Conservation (phyloP, 1,140 invertebrate species). For the Melanaphis sacchari region DNA sequence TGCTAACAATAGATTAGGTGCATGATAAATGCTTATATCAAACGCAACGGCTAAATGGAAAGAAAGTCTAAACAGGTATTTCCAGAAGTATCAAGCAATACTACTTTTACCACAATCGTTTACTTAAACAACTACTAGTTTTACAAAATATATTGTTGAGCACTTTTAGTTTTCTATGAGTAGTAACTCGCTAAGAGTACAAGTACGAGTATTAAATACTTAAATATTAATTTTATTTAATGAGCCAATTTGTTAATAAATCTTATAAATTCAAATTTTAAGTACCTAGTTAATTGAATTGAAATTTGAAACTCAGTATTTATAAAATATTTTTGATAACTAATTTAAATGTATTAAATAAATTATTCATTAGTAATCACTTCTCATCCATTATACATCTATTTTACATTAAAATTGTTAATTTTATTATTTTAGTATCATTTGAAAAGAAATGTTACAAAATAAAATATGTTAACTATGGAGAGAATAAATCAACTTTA, state of each 20-base stretch:
- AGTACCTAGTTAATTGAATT: background rate
- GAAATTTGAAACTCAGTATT: background rate
- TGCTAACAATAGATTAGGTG: background rate
- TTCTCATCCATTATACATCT: background rate
- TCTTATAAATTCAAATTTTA: background rate
- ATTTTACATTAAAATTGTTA: background rate
- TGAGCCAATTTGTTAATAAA: background rate
- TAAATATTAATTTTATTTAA: background rate
- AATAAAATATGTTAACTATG: background rate
- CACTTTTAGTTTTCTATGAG: background rate
- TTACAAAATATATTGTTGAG: background rate
- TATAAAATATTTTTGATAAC: background rate
- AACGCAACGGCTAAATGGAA: slow-evolving; percentile 24
- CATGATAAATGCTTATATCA: background rate
- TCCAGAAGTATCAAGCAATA: slow-evolving; percentile 30
- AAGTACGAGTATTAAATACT: background rate
- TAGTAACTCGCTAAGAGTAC: background rate
- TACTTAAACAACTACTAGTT: slow-evolving; percentile 31
- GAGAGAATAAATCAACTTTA: background rate
- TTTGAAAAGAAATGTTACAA: background rate
- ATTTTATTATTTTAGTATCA: background rate
- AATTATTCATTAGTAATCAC: background rate
- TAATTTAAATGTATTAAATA: background rate
- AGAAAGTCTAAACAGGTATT: slow-evolving; percentile 53
- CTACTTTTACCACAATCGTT: slow-evolving; percentile 51